These are phyloP conservation scores for Adelphocoris suturalis DNA, from an alignment of 2,888 invertebrate genomes.

Conservation along the genomic window DNA sequence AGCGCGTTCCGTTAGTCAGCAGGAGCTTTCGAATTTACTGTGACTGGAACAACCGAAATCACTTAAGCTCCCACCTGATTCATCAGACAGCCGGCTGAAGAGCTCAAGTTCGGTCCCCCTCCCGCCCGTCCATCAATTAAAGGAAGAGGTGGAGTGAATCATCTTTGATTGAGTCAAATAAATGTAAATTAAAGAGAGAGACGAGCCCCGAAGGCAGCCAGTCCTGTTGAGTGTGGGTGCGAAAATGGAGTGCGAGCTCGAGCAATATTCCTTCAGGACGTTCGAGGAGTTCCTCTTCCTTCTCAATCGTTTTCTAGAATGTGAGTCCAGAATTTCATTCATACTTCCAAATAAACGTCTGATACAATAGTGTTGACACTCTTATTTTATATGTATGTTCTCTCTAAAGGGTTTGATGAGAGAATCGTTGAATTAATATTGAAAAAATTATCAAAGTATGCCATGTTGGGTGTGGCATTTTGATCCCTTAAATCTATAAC, in stretches of 20 bases:
- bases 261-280: constrained; percentile 55
- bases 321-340: constrained; percentile 36
- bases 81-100: neutral
- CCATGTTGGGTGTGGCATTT: too few species aligned
- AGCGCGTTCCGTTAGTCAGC: constrained; percentile 5
- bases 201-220: constrained; percentile 26
- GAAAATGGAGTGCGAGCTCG: constrained; percentile 66
- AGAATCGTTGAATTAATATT: too few species aligned
- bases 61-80: constrained; percentile 4
- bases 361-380: too few species aligned
- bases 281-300: constrained; percentile 58
- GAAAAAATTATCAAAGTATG: too few species aligned
- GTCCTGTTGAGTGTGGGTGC: constrained; percentile 22
- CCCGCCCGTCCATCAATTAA: constrained; percentile 35
- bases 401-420: too few species aligned
- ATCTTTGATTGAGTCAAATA: constrained; percentile 65
- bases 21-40: neutral
- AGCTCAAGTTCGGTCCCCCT: constrained; percentile 48
- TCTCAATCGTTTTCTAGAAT: constrained; percentile 56
- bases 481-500: too few species aligned
- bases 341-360: neutral
- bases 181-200: constrained; percentile 24
- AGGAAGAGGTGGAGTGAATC: constrained; percentile 61
- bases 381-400: too few species aligned
- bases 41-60: neutral